A percentile compares a stretch with the other conserved stretches of the same genome.
These are phyloP conservation scores for Lacerta viridis DNA, from an alignment of 2,797 vertebrate genomes.

Conservation along the genomic window DNA sequence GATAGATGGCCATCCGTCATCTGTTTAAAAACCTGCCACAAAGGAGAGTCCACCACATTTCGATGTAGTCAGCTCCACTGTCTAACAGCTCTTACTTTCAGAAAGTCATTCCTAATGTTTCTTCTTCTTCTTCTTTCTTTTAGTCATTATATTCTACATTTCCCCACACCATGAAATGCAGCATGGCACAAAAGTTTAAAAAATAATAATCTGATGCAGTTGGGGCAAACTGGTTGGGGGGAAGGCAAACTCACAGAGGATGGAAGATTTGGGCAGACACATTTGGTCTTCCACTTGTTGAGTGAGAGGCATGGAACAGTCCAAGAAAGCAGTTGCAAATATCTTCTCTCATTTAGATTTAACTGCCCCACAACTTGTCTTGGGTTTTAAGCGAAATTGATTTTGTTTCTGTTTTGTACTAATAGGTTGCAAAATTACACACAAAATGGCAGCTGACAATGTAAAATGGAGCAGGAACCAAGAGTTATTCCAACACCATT, in stretches of 20 bases:
- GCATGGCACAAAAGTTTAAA: not conserved
- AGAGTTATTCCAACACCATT: not conserved
- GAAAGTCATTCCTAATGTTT: too few relatives aligned
- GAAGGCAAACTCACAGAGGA: too few relatives aligned
- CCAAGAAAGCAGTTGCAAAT: not conserved
- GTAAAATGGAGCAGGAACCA: fast-evolving
- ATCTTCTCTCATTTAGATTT: too few relatives aligned
- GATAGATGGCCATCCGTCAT: too few relatives aligned
- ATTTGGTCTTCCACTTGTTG: not conserved
- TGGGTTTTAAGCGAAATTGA: not conserved
- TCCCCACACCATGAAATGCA: not conserved
- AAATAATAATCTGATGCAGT: not conserved
- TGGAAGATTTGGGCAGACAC: not conserved
- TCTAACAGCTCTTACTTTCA: too few relatives aligned
- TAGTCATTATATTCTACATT: not conserved
- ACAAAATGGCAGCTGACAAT: not conserved
- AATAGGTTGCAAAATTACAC: not conserved
- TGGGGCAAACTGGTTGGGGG: not conserved
- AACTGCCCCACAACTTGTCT: not conserved
- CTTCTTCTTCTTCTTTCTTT: too few relatives aligned
- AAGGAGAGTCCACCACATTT: too few relatives aligned
- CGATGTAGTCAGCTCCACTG: too few relatives aligned
- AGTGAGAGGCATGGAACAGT: not conserved
- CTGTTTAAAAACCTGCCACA: too few relatives aligned
- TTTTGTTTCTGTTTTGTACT: not conserved